Conservation (phyloP, 2,888 invertebrate genomes). For the Tortricodes alternella region DNA sequence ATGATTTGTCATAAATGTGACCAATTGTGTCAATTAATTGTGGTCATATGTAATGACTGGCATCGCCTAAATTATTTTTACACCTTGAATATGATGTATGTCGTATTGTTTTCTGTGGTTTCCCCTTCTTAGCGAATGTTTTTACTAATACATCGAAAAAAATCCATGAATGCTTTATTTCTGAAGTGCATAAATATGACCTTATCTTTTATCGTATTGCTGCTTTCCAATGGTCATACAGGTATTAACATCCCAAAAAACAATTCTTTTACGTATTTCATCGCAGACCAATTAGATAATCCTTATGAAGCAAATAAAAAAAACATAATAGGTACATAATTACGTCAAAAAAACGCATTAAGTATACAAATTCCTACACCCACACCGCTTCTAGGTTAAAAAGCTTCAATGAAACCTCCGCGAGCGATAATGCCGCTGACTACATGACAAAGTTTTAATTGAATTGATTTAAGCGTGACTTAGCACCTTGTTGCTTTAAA, state of each 20-base stretch:
- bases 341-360: slow-evolving; percentile 11
- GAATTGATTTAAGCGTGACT: slow-evolving; percentile 12
- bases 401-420: slow-evolving; percentile 14
- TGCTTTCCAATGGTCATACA: too few species aligned
- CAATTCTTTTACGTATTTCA: neutral
- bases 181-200: too few species aligned
- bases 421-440: neutral
- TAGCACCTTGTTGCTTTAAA: slow-evolving; percentile 51
- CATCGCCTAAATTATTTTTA: neutral
- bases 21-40: slow-evolving; percentile 6
- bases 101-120: too few species aligned
- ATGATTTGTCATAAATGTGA: slow-evolving; percentile 1
- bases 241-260: neutral
- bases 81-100: neutral
- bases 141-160: too few species aligned
- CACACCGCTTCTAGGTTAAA: slow-evolving; percentile 7
- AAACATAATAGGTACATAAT: slow-evolving; percentile 4
- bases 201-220: too few species aligned
- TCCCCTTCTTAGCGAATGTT: too few species aligned
- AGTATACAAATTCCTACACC: slow-evolving; percentile 22
- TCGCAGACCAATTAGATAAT: slow-evolving; percentile 12
- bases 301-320: slow-evolving; percentile 15
- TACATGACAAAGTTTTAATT: slow-evolving; percentile 9
- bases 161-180: too few species aligned
- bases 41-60: neutral